A percentile compares a stretch with the other conserved stretches of the same genome.
Conservation (phyloP, 2,888 invertebrate genomes). For the Cephus rjabovi region DNA sequence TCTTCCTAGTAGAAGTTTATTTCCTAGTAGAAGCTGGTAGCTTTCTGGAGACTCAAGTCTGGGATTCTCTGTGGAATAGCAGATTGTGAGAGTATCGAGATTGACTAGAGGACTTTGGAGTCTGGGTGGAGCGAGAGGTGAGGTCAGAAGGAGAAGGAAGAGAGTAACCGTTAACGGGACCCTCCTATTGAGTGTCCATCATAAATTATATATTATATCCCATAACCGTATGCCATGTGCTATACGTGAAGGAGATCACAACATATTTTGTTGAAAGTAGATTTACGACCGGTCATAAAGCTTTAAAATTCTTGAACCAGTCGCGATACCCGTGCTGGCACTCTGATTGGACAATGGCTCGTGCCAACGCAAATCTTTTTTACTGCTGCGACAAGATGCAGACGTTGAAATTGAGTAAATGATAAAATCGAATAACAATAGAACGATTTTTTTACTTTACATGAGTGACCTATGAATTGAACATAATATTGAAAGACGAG, state of each 20-base stretch:
- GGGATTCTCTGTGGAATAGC: neutral
- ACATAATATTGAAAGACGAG: neutral
- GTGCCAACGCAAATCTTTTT: neutral
- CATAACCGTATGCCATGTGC: conserved; percentile 1
- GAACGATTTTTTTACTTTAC: neutral
- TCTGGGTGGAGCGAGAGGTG: neutral
- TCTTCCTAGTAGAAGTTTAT: neutral
- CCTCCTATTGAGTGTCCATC: conserved; percentile 19
- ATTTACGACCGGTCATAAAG: conserved; percentile 1
- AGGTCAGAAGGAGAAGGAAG: neutral
- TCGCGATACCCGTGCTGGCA: neutral
- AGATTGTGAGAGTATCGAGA: neutral
- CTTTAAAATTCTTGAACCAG: neutral
- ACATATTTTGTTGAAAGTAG: neutral
- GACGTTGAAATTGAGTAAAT: neutral
- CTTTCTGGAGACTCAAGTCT: neutral
- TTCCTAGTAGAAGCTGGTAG: neutral
- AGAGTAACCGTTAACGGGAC: conserved; percentile 13
- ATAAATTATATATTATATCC: conserved; percentile 19
- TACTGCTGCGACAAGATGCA: neutral
- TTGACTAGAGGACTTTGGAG: neutral
- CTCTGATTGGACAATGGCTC: neutral
- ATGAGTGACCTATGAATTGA: neutral
- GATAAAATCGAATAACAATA: neutral
- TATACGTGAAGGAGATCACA: conserved; percentile 4